Conservation (phyloP, 2,888 invertebrate genomes). For the Kuschelorhynchus macadamiae region DNA sequence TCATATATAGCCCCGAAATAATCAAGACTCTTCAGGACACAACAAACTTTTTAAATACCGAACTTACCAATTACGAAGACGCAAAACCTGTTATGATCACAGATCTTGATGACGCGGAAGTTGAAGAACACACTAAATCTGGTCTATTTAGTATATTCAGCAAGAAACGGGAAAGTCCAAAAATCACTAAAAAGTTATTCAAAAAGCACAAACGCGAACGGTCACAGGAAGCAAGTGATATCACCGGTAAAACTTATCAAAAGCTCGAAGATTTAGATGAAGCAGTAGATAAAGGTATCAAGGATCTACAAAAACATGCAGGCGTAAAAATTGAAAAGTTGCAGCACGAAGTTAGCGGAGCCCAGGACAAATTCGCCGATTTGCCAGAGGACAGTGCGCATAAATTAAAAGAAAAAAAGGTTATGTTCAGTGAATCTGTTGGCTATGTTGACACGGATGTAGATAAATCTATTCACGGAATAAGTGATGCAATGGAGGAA, state of each 20-base stretch:
- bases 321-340: no score
- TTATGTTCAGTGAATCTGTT: slow-evolving; percentile 38
- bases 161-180: slow-evolving; percentile 56
- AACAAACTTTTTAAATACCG: slow-evolving; percentile 56
- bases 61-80: slow-evolving; percentile 61
- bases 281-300: slow-evolving; percentile 34
- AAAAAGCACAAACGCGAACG: slow-evolving; percentile 56
- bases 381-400: slow-evolving; percentile 17
- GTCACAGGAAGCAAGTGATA: slow-evolving; percentile 49
- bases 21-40: slow-evolving; percentile 54
- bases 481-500: slow-evolving; percentile 7
- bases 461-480: slow-evolving; percentile 33
- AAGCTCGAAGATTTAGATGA: slow-evolving; percentile 51
- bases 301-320: slow-evolving; percentile 30
- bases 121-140: slow-evolving; percentile 52
- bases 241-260: slow-evolving; percentile 54
- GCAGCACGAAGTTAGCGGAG: not conserved
- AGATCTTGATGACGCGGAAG: slow-evolving; percentile 55
- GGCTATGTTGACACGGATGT: slow-evolving; percentile 31
- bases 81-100: slow-evolving; percentile 55
- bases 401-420: slow-evolving; percentile 46
- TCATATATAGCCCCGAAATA: slow-evolving; percentile 36
- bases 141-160: slow-evolving; percentile 58
- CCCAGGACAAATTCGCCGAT: slow-evolving; percentile 6
- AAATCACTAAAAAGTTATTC: slow-evolving; percentile 52